These are phyloP conservation scores for Heliocidaris erythrogramma DNA, from an alignment of 35 echinoderm and acorn worm genomes.

Conservation along the genomic window DNA sequence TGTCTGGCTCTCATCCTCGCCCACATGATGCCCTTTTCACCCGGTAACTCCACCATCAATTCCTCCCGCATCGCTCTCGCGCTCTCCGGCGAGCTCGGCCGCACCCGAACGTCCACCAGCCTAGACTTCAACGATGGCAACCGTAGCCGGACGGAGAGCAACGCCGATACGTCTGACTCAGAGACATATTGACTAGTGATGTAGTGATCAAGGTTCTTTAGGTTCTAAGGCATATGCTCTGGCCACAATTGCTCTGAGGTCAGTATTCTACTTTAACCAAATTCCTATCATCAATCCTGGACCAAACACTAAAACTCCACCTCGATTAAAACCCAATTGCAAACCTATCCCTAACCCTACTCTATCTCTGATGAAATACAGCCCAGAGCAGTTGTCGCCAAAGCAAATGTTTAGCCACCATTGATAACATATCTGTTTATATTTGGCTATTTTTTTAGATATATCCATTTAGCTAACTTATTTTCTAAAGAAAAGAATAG, in stretches of 20 bases:
- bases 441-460: not conserved
- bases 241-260: no score
- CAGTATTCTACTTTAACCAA: no score
- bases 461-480: not conserved
- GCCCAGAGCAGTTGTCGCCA: no score
- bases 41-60: slow-evolving; percentile 65
- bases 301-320: no score
- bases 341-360: no score
- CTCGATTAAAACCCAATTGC: no score
- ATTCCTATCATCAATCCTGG: no score
- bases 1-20: slow-evolving; percentile 96
- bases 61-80: slow-evolving; percentile 91
- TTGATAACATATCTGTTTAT: not conserved
- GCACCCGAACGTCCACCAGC: slow-evolving; percentile 71
- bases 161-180: slow-evolving; percentile 93
- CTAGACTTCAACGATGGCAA: slow-evolving; percentile 88
- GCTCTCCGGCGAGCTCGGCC: slow-evolving; percentile 81
- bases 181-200: slow-evolving; percentile 85
- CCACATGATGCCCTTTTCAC: slow-evolving; percentile 97
- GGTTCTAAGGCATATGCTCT: not conserved
- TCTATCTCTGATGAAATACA: no score
- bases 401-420: no score
- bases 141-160: slow-evolving; percentile 83
- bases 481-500: not conserved
- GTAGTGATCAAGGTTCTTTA: not conserved